Evolutionary conservation across 2,113 vertebrate species (phyloP), one percentile per base, ranked within the genome.

Genomic region (Scatophagus argus): DNA sequence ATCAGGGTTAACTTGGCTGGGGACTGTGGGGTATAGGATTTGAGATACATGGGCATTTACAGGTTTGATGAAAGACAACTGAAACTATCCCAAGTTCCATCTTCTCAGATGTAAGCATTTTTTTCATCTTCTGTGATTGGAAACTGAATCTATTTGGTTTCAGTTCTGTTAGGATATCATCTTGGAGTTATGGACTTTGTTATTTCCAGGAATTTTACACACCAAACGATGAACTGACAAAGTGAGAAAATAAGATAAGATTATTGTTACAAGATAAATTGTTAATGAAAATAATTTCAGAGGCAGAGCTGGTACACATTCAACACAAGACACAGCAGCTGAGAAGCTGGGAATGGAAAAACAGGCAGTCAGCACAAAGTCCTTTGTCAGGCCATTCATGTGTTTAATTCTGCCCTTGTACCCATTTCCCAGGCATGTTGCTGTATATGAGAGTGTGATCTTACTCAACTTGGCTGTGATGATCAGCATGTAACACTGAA

Each of bases 371-470:
- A 0, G 2, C 47, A 54, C 38, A 23, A 34, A 32, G 32, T 32
- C 27, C 46, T 63, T 39, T 2, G 0, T 27, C 49, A 14, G 51
- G n/a, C 25, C 3, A 36, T 60, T 66, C 44, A 65, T 31, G 54
- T 39, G 46, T 44, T 36, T 51, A 64, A 81, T 61, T 82, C 29
- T 77, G 43, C 29, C 82, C 68, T 27, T 69, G 56, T 65, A 73
- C 75, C 55, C 55, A 80, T 80, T 77, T 74, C 41, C 36, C n/a
- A 38, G 46, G 54, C 61, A 69, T 39, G 70, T 43, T 55, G 66
- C 75, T 74, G 67, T 81, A 83, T 71, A 73, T 74, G 78, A 84
- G 82, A 74, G 70, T 43, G 74, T 64, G 66, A 55, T 72, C 73
- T 70, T 77, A 59, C 27, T 71, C 43, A 49, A 7, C 77, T 68